phyloP scores from a whole-genome alignment of 2,113 vertebrate genomes.

The Ameiurus melas region DNA sequence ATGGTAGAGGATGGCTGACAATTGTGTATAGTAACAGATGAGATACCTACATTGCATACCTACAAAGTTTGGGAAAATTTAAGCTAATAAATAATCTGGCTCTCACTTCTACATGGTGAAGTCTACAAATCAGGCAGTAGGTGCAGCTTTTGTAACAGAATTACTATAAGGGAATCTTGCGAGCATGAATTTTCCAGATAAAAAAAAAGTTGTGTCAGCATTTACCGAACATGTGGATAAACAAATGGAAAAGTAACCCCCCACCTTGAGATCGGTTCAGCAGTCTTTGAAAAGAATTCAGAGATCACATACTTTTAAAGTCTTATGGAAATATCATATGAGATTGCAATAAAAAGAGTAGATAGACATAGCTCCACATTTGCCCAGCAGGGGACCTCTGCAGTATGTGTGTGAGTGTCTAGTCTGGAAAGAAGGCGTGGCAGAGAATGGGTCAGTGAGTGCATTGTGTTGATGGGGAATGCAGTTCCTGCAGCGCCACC shows the following conservation, averaged over 20 bases:
- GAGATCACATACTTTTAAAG: not conserved
- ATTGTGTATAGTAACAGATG: not conserved
- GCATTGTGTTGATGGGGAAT: slow-evolving; percentile 55
- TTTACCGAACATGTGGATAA: slow-evolving; percentile 27
- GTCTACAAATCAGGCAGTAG: not conserved
- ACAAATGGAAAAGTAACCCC: not conserved
- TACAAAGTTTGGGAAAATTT: not conserved
- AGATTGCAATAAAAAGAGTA: not conserved
- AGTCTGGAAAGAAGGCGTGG: slow-evolving; percentile 48
- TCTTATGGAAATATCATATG: slow-evolving; percentile 14
- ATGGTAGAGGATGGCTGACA: not conserved
- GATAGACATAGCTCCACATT: not conserved
- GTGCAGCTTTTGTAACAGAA: not conserved
- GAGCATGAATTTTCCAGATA: slow-evolving; percentile 36
- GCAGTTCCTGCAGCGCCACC: slow-evolving; percentile 49
- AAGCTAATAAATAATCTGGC: not conserved
- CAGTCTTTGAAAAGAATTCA: not conserved
- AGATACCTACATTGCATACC: not conserved
- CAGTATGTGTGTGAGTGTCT: slow-evolving; percentile 18
- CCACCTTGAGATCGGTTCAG: not conserved
- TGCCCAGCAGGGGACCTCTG: slow-evolving; percentile 50
- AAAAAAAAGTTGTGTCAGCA: slow-evolving; percentile 29
- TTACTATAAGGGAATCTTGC: not conserved
- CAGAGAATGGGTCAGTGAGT: slow-evolving; percentile 50
- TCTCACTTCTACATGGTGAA: not conserved